A percentile compares a stretch with the other conserved stretches of the same genome.
Evolutionary conservation across 2,888 invertebrate species (phyloP).

Genomic region (Molanna angustata): DNA sequence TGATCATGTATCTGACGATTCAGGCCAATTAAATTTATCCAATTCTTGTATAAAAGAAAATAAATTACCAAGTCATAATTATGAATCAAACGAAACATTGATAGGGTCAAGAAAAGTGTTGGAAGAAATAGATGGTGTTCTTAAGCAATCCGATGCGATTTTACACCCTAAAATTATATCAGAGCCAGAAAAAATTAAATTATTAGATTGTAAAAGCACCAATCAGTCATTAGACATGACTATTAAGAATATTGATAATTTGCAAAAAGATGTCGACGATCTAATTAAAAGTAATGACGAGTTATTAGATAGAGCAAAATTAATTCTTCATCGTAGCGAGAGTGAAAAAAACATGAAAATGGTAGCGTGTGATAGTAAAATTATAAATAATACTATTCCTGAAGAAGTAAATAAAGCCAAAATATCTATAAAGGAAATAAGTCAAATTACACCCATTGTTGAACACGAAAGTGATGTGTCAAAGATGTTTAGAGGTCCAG

Average conservation of each 20-base stretch:
- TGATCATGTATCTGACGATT: too few relatives aligned
- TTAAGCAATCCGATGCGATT: conserved; percentile 45
- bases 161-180: conserved; percentile 40
- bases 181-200: background rate
- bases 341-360: too few relatives aligned
- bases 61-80: background rate
- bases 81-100: conserved; percentile 38
- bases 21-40: too few relatives aligned
- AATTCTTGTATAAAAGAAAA: too few relatives aligned
- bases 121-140: conserved; percentile 46
- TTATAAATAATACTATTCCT: too few relatives aligned
- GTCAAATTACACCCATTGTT: too few relatives aligned
- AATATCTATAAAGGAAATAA: too few relatives aligned
- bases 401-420: too few relatives aligned
- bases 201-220: too few relatives aligned
- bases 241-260: conserved; percentile 43
- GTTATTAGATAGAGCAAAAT: conserved; percentile 44
- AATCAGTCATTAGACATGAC: conserved; percentile 37
- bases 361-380: too few relatives aligned
- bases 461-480: conserved; percentile 6
- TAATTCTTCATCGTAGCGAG: conserved; percentile 14
- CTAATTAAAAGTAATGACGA: conserved; percentile 44
- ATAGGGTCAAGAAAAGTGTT: conserved; percentile 48
- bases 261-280: conserved; percentile 47
- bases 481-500: conserved; percentile 37